phyloP scores from a whole-genome alignment of 2,888 invertebrate species.

The Callyntrura sp. region DNA sequence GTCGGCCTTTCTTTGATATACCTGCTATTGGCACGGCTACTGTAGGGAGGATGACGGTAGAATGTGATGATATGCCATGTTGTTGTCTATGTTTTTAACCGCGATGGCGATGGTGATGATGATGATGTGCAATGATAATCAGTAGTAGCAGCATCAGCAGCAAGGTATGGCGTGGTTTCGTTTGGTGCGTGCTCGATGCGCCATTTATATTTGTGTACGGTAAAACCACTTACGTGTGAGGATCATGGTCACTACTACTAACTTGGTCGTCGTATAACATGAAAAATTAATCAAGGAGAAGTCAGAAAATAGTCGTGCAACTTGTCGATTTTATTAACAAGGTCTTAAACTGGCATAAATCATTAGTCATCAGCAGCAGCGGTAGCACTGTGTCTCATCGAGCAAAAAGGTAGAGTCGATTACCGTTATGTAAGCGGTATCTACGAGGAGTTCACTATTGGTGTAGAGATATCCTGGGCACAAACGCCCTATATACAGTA shows the following conservation, averaged over 20 bases:
- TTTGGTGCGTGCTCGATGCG: not conserved
- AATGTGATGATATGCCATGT: not conserved
- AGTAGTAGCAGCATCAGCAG: not conserved
- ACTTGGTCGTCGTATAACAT: not conserved
- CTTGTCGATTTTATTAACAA: slow-evolving; percentile 53
- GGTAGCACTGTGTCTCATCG: not conserved
- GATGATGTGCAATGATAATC: not conserved
- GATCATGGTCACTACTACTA: not conserved
- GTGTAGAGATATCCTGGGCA: not conserved
- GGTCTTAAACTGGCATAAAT: slow-evolving; percentile 61
- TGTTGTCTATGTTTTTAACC: not conserved
- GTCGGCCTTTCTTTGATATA: slow-evolving; percentile 25
- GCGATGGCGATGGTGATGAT: too few relatives aligned
- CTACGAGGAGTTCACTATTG: not conserved
- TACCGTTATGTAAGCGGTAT: slow-evolving; percentile 17
- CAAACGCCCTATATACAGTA: not conserved
- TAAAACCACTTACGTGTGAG: not conserved
- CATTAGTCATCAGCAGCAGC: not conserved
- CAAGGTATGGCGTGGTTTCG: not conserved
- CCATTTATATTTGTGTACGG: not conserved
- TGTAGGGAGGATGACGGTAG: not conserved
- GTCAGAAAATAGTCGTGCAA: slow-evolving; percentile 46
- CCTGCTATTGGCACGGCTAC: not conserved
- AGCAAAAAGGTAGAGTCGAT: not conserved
- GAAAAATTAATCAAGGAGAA: slow-evolving; percentile 18